Conservation (phyloP, 2,888 invertebrate species). For the Drosophila affinis region DNA sequence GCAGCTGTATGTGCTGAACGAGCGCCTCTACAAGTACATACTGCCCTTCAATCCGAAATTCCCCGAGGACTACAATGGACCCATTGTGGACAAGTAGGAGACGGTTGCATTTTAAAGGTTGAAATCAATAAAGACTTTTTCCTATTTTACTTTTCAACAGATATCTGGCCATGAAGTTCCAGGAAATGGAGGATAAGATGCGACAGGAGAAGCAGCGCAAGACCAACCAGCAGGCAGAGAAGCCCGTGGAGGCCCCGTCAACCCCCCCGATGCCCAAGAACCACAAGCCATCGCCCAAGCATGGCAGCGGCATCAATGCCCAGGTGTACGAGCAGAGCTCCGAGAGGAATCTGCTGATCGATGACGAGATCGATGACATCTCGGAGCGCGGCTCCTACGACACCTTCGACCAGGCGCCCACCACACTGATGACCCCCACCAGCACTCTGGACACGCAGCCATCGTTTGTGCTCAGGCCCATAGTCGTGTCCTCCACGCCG, state of each 20-base stretch:
- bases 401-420: slow-evolving; percentile 63
- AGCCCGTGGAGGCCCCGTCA: slow-evolving; percentile 74
- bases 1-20: slow-evolving; percentile 94
- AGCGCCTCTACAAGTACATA: slow-evolving; percentile 94
- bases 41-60: slow-evolving; percentile 93
- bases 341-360: slow-evolving; percentile 82
- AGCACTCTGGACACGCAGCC: slow-evolving; percentile 51
- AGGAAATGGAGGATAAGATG: slow-evolving; percentile 93
- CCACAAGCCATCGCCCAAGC: slow-evolving; percentile 56
- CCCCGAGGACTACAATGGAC: slow-evolving; percentile 95
- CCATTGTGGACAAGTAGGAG: slow-evolving; percentile 91
- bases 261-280: slow-evolving; percentile 52
- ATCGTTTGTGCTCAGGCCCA: slow-evolving; percentile 77
- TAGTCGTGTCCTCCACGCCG: slow-evolving; percentile 81
- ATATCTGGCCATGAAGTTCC: slow-evolving; percentile 92
- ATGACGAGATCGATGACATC: slow-evolving; percentile 81
- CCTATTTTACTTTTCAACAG: slow-evolving; percentile 82
- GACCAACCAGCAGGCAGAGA: slow-evolving; percentile 77
- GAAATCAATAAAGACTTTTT: background rate
- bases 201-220: slow-evolving; percentile 87
- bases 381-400: slow-evolving; percentile 77
- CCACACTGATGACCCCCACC: slow-evolving; percentile 58
- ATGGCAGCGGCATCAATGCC: slow-evolving; percentile 75
- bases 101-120: background rate
- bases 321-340: slow-evolving; percentile 82